phyloP scores from a whole-genome alignment of 2,113 vertebrate species.

The Scopus umbretta region DNA sequence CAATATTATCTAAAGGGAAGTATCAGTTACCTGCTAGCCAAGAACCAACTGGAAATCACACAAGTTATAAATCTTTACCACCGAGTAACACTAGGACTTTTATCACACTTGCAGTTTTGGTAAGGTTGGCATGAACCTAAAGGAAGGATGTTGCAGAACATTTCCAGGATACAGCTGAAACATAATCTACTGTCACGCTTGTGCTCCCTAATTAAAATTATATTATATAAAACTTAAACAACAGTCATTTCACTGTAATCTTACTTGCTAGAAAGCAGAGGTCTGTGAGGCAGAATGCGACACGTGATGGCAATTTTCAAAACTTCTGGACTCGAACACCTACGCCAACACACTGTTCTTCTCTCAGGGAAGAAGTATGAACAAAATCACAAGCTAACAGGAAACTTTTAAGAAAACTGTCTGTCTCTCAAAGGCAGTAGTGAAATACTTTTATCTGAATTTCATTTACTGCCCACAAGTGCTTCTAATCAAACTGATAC shows the following conservation, averaged over 20 bases:
- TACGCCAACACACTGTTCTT: background rate
- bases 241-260: background rate
- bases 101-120: too few species aligned
- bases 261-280: background rate
- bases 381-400: background rate
- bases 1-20: background rate
- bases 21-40: background rate
- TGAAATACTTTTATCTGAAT: background rate
- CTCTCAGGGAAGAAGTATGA: background rate
- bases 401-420: background rate
- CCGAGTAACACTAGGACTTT: background rate
- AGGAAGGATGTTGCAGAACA: background rate
- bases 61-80: background rate
- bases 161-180: background rate
- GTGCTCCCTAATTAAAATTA: background rate
- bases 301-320: accelerated
- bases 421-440: background rate
- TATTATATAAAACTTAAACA: background rate
- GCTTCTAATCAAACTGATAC: background rate
- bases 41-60: background rate
- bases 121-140: background rate
- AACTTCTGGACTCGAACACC: too few species aligned
- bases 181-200: background rate
- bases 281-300: background rate
- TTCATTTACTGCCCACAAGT: background rate